A percentile compares a stretch with the other conserved stretches of the same genome.
Conservation (phyloP, 2,113 vertebrate species). For the Protobothrops flavoviridis region DNA sequence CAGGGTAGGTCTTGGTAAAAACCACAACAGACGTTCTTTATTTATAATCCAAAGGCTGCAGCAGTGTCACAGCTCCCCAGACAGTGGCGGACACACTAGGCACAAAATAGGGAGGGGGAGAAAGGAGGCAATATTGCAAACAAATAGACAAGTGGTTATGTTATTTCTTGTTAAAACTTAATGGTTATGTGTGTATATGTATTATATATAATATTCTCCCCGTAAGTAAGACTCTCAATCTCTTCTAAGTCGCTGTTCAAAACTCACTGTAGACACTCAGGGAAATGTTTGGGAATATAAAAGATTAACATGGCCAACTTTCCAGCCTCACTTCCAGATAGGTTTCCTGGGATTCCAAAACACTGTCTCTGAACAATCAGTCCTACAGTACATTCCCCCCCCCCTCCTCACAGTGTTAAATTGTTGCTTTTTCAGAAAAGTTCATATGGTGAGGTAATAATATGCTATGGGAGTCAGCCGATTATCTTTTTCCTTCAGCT, state of each 20-base stretch:
- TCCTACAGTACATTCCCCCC: neutral
- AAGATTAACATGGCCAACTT: neutral
- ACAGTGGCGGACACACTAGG: neutral
- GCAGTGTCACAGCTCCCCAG: neutral
- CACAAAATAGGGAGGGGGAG: neutral
- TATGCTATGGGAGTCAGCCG: neutral
- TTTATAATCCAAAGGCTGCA: neutral
- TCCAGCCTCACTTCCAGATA: neutral
- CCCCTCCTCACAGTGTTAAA: neutral
- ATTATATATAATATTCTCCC: neutral
- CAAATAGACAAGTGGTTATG: neutral
- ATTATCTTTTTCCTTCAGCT: neutral
- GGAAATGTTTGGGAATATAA: neutral
- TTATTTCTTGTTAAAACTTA: neutral
- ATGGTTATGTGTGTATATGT: neutral
- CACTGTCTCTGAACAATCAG: neutral
- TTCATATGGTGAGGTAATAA: neutral
- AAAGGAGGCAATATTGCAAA: neutral
- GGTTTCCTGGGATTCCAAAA: neutral
- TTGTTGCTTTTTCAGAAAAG: neutral
- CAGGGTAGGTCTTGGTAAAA: neutral
- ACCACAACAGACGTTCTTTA: neutral
- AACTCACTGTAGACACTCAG: neutral
- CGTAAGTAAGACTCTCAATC: neutral
- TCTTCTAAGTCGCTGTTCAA: neutral